Evolutionary conservation across 2,888 invertebrate species (phyloP).

Genomic region (Prosapia bicincta): DNA sequence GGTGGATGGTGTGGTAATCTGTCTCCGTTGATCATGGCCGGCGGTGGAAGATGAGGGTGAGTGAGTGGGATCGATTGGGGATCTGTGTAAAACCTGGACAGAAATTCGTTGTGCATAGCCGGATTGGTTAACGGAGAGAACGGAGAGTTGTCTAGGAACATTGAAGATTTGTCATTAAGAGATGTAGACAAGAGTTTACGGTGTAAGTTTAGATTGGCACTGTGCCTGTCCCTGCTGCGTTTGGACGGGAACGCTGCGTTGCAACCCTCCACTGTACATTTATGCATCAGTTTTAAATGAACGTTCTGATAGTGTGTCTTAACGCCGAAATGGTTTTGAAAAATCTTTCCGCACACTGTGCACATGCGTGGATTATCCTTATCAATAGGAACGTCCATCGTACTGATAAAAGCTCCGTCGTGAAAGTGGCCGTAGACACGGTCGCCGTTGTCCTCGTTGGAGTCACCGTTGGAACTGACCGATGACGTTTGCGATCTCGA

Average conservation of each 20-base stretch:
- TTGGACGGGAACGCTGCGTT: conserved; percentile 94
- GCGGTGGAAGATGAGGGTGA: conserved; percentile 49
- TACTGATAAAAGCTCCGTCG: conserved; percentile 61
- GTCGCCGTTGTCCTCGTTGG: conserved; percentile 58
- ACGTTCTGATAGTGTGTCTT: conserved; percentile 95
- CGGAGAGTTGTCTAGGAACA: conserved; percentile 50
- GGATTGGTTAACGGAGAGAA: conserved; percentile 53
- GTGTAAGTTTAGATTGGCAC: conserved; percentile 87
- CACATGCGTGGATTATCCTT: conserved; percentile 89
- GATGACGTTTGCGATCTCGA: conserved; percentile 57
- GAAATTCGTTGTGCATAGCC: conserved; percentile 65
- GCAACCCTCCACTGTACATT: conserved; percentile 92
- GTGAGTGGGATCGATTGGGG: conserved; percentile 46
- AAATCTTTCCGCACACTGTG: conserved; percentile 87
- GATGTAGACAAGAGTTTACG: conserved; percentile 79
- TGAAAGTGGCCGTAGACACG: conserved; percentile 72
- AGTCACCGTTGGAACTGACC: conserved; percentile 54
- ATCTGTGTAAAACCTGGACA: conserved; percentile 74
- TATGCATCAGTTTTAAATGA: conserved; percentile 92
- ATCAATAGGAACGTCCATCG: conserved; percentile 84
- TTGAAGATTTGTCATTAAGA: conserved; percentile 31
- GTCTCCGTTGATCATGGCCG: conserved; percentile 49
- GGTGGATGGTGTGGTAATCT: conserved; percentile 53
- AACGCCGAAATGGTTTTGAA: conserved; percentile 89
- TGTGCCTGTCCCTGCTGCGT: conserved; percentile 87